A percentile compares a stretch with the other conserved stretches of the same genome.
Conservation (phyloP, 2,113 vertebrate species). For the Bettongia penicillata region DNA sequence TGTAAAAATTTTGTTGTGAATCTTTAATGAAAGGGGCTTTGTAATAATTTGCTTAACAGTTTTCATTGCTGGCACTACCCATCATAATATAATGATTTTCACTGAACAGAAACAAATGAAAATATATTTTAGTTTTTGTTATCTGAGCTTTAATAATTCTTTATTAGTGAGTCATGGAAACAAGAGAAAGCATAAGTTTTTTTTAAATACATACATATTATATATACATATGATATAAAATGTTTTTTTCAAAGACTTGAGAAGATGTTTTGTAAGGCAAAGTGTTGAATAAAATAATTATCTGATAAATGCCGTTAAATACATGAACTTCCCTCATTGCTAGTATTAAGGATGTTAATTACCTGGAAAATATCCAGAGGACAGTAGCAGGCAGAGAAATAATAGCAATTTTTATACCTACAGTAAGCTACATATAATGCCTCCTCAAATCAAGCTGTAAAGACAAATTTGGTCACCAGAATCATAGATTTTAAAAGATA, state of each 20-base stretch:
- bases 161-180: background rate
- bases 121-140: background rate
- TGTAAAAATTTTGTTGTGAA: background rate
- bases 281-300: background rate
- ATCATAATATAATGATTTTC: constrained; percentile 1
- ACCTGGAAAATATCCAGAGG: background rate
- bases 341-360: background rate
- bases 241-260: background rate
- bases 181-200: background rate
- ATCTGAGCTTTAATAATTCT: background rate
- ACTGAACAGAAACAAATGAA: background rate
- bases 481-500: background rate
- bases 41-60: background rate
- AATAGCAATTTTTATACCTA: background rate
- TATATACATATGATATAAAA: background rate
- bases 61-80: background rate
- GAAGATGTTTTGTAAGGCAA: background rate
- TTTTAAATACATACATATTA: background rate
- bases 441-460: background rate
- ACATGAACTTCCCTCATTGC: too few species aligned
- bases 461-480: background rate
- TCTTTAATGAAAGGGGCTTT: background rate
- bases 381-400: background rate
- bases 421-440: background rate
- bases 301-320: background rate